phyloP scores from a whole-genome alignment of 2,888 invertebrate species.

The Ormyrus thymus region DNA sequence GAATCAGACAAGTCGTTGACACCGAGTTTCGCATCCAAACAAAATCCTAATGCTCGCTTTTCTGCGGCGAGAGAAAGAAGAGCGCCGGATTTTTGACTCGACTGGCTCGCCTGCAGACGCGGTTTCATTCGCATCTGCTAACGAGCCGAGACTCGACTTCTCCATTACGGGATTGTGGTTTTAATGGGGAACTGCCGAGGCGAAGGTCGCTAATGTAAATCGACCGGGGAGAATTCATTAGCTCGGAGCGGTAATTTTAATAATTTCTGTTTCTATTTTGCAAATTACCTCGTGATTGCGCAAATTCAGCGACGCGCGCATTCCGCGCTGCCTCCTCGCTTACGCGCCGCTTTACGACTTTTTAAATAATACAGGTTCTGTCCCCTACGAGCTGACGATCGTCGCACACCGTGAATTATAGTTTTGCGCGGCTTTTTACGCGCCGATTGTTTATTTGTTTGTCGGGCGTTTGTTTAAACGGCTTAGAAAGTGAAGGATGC shows the following conservation, averaged over 20 bases:
- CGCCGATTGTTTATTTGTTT: too few relatives aligned
- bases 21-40: too few relatives aligned
- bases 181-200: constrained; percentile 30
- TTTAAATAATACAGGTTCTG: too few relatives aligned
- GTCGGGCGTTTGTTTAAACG: too few relatives aligned
- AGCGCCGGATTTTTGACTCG: constrained; percentile 5
- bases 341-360: too few relatives aligned
- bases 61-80: background rate
- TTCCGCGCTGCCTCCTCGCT: too few relatives aligned
- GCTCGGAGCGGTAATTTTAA: constrained; percentile 39
- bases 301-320: background rate
- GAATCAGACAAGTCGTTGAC: too few relatives aligned
- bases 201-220: constrained; percentile 48
- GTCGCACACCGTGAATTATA: background rate
- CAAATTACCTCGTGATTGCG: constrained; percentile 17
- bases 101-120: constrained; percentile 6
- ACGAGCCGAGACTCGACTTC: constrained; percentile 38
- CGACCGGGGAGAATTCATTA: constrained; percentile 32
- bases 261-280: constrained; percentile 31
- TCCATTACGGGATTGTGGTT: constrained; percentile 40
- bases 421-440: background rate
- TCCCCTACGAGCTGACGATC: too few relatives aligned
- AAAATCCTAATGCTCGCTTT: background rate
- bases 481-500: background rate
- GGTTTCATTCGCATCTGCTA: constrained; percentile 30